Percentiles rank a stretch among this genome's conserved stretches.
phyloP scores from a whole-genome alignment of 2,888 invertebrate genomes.

The Melipona beecheii region DNA sequence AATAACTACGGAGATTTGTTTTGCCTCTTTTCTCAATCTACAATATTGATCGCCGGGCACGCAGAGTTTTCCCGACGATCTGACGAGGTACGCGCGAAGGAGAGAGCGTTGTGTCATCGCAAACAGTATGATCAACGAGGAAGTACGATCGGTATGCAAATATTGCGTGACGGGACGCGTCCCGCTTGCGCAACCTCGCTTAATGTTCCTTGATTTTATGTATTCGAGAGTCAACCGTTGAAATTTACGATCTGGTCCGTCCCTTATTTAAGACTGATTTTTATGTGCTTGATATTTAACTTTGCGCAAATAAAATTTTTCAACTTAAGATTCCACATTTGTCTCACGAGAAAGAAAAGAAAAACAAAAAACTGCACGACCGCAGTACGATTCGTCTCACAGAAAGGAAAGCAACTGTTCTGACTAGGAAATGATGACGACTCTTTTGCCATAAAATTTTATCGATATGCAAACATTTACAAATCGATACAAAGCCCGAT shows the following conservation, averaged over 20 bases:
- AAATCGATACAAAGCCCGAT: too few species aligned
- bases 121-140: constrained; percentile 38
- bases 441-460: too few species aligned
- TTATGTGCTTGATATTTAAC: not conserved
- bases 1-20: not conserved
- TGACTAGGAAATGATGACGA: too few species aligned
- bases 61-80: constrained; percentile 5
- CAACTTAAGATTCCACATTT: too few species aligned
- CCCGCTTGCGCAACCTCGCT: constrained; percentile 33
- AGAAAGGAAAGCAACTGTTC: too few species aligned
- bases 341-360: too few species aligned
- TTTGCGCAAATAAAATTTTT: too few species aligned
- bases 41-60: not conserved
- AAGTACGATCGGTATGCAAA: constrained; percentile 56
- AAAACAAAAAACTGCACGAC: too few species aligned
- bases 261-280: not conserved
- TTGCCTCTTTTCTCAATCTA: not conserved
- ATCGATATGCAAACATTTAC: too few species aligned
- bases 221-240: not conserved
- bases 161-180: constrained; percentile 36
- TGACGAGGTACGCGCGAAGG: constrained; percentile 7
- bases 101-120: constrained; percentile 44
- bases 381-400: too few species aligned
- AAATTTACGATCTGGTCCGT: constrained; percentile 30
- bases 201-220: constrained; percentile 24